These are phyloP conservation scores for Melanerpes formicivorus DNA, from an alignment of 2,113 vertebrate species.

Conservation along the genomic window DNA sequence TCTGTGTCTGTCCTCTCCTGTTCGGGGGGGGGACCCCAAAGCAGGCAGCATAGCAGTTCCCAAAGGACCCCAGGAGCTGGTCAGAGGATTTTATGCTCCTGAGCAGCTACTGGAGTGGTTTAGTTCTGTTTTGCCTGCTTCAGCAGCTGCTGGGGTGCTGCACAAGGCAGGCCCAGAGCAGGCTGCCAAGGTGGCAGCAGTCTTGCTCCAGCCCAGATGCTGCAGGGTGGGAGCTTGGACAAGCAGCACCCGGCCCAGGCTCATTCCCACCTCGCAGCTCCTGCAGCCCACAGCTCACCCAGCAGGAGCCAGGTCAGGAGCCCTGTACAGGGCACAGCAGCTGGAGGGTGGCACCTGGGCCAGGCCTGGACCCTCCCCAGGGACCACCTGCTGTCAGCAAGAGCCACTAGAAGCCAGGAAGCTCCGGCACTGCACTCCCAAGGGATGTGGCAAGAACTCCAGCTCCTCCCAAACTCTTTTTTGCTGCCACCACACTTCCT, in stretches of 20 bases:
- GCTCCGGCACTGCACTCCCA: accelerated
- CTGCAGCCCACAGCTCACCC: neutral
- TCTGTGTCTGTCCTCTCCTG: accelerated
- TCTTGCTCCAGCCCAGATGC: accelerated
- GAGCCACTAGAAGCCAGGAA: neutral
- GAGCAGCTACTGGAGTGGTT: accelerated
- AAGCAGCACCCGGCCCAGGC: neutral
- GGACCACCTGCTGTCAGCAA: accelerated
- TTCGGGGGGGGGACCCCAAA: neutral
- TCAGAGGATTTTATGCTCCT: accelerated
- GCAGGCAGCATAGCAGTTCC: neutral
- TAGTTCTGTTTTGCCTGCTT: accelerated
- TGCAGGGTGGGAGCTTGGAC: neutral
- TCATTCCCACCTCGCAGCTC: neutral
- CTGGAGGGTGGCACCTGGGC: neutral
- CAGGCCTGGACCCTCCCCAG: neutral
- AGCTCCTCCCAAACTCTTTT: neutral
- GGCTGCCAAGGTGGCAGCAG: accelerated
- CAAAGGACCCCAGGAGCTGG: accelerated
- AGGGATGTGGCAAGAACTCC: neutral
- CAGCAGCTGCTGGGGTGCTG: neutral
- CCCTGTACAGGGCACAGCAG: neutral
- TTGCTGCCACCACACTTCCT: neutral
- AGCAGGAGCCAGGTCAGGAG: neutral
- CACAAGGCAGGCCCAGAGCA: neutral